Evolutionary conservation across 2,888 invertebrate species (phyloP).

Genomic region (Elgonia sp.): DNA sequence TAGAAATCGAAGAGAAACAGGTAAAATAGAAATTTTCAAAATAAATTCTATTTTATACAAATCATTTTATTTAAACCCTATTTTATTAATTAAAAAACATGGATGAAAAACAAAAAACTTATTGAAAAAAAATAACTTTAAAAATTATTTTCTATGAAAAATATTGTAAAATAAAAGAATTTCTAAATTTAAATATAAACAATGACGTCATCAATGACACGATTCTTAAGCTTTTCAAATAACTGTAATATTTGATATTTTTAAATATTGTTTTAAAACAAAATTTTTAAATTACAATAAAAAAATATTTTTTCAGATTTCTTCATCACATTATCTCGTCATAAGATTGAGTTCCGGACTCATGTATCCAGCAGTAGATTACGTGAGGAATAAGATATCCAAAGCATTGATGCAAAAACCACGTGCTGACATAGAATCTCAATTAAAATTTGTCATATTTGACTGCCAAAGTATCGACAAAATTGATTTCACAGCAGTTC

Average conservation of each 20-base stretch:
- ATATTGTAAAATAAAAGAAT: too few relatives aligned
- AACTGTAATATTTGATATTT: neutral
- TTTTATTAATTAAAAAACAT: too few relatives aligned
- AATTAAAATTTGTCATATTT: conserved; percentile 87
- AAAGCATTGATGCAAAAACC: conserved; percentile 79
- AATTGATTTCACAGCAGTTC: conserved; percentile 91
- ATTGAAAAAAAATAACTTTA: neutral
- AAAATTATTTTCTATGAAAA: too few relatives aligned
- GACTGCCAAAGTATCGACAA: conserved; percentile 89
- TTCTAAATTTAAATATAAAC: too few relatives aligned
- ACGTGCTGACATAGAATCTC: neutral
- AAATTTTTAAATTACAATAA: too few relatives aligned
- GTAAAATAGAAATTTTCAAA: conserved; percentile 83
- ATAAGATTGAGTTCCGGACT: conserved; percentile 88
- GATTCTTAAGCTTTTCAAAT: too few relatives aligned
- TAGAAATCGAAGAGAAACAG: conserved; percentile 88
- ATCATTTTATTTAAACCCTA: neutral
- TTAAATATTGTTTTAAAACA: conserved; percentile 29
- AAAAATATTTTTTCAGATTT: conserved; percentile 76
- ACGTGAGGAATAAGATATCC: conserved; percentile 87
- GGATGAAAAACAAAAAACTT: too few relatives aligned
- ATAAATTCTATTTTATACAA: neutral
- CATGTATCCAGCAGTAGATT: conserved; percentile 88
- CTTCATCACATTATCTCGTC: conserved; percentile 85
- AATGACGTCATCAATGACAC: too few relatives aligned